Evolutionary conservation across 2,113 vertebrate genomes (phyloP).

Genomic region (Laterallus jamaicensis): DNA sequence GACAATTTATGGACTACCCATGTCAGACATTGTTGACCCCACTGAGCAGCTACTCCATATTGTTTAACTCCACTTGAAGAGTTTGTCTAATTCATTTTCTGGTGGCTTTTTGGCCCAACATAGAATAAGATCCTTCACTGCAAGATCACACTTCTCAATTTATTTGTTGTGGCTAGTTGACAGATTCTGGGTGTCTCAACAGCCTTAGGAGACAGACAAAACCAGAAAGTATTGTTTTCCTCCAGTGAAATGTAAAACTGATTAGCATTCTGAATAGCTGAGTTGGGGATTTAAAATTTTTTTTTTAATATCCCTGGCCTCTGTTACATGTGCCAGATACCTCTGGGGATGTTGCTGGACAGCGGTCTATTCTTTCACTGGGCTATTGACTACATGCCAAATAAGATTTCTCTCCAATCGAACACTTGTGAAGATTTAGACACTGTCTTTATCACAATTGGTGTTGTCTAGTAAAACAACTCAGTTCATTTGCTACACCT

Average conservation of each 20-base stretch:
- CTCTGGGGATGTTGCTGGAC: slow-evolving; percentile 43
- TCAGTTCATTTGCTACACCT: slow-evolving; percentile 38
- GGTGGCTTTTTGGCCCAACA: background rate
- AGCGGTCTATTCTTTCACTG: slow-evolving; percentile 20
- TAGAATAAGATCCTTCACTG: background rate
- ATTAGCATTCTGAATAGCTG: slow-evolving; percentile 35
- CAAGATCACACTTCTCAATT: background rate
- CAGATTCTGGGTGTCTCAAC: background rate
- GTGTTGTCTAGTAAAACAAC: slow-evolving; percentile 29
- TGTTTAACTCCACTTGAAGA: background rate
- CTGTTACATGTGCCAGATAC: background rate
- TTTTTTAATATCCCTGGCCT: background rate
- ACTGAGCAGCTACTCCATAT: background rate
- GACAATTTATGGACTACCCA: background rate
- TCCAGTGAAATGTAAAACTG: slow-evolving; percentile 1
- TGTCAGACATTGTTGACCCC: background rate
- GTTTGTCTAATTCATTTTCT: background rate
- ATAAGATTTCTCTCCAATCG: slow-evolving; percentile 51
- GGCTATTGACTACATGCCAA: slow-evolving; percentile 64
- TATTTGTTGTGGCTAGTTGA: background rate
- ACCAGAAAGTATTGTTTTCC: background rate
- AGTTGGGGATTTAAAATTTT: background rate
- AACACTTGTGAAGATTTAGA: slow-evolving; percentile 60
- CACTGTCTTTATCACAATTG: slow-evolving; percentile 32
- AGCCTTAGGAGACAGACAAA: background rate